These are phyloP conservation scores for Metalampra italica DNA, from an alignment of 2,888 invertebrate species.

Conservation along the genomic window DNA sequence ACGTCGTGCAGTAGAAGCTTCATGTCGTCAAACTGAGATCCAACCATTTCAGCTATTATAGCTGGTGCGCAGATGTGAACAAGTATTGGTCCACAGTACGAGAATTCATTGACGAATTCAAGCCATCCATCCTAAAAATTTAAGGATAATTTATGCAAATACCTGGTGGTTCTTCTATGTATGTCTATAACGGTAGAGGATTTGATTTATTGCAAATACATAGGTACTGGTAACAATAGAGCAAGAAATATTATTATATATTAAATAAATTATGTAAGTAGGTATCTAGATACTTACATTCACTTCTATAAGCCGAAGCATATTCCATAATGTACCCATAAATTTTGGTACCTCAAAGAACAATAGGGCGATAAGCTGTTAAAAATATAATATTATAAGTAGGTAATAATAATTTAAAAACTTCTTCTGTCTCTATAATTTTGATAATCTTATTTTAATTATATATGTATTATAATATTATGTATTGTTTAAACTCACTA, in stretches of 20 bases:
- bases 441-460: too few relatives aligned
- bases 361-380: not conserved
- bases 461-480: too few relatives aligned
- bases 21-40: constrained; percentile 4
- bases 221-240: too few relatives aligned
- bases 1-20: constrained; percentile 9
- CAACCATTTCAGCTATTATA: constrained; percentile 8
- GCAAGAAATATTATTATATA: too few relatives aligned
- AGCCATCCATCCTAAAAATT: not conserved
- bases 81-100: not conserved
- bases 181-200: too few relatives aligned
- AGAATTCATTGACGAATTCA: not conserved
- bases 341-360: not conserved
- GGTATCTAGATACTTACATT: not conserved
- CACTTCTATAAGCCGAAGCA: not conserved
- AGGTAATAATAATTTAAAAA: too few relatives aligned
- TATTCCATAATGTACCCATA: not conserved
- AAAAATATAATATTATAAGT: not conserved
- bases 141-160: too few relatives aligned
- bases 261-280: too few relatives aligned
- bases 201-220: too few relatives aligned
- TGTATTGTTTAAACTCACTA: not conserved
- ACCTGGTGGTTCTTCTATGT: too few relatives aligned
- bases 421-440: too few relatives aligned
- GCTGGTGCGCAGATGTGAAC: constrained; percentile 10